A percentile compares a stretch with the other conserved stretches of the same genome.
Evolutionary conservation across 1,140 invertebrate genomes (phyloP).

Genomic region (Tetragonula clypearis): DNA sequence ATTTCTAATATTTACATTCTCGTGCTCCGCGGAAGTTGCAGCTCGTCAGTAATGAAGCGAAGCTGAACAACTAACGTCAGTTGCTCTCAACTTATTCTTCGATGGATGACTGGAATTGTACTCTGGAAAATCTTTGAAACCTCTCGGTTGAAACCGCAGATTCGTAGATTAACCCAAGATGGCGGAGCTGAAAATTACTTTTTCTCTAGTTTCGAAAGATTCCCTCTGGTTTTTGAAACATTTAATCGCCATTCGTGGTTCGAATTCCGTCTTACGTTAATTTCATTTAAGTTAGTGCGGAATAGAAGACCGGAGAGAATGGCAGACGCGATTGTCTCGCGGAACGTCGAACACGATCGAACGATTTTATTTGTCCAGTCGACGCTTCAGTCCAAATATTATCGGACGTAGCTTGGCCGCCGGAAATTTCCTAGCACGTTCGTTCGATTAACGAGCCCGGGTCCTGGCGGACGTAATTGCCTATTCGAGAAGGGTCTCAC

Average conservation of each 20-base stretch:
- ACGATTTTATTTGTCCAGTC: conserved; percentile 13
- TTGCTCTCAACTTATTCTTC: not conserved
- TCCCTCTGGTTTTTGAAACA: too few species aligned
- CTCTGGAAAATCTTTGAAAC: not conserved
- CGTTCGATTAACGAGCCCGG: conserved; percentile 36
- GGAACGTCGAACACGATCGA: not conserved
- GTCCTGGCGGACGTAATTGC: conserved; percentile 15
- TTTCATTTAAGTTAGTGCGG: not conserved
- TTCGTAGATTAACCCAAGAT: not conserved
- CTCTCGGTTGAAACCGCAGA: too few species aligned
- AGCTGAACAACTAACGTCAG: not conserved
- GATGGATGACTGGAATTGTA: not conserved
- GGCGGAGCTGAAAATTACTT: too few species aligned
- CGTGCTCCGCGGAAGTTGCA: not conserved
- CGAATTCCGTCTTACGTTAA: not conserved
- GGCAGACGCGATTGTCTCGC: not conserved
- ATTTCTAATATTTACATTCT: conserved; percentile 38
- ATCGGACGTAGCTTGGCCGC: not conserved
- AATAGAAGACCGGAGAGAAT: not conserved
- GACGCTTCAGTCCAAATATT: conserved; percentile 14
- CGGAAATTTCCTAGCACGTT: conserved; percentile 27
- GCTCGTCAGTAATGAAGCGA: not conserved
- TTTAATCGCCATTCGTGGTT: not conserved
- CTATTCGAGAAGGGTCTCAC: conserved; percentile 7
- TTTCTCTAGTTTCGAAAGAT: too few species aligned